Percentiles rank a stretch among this genome's conserved stretches.
Conservation (phyloP, 2,797 vertebrate species). For the Antrozous pallidus region DNA sequence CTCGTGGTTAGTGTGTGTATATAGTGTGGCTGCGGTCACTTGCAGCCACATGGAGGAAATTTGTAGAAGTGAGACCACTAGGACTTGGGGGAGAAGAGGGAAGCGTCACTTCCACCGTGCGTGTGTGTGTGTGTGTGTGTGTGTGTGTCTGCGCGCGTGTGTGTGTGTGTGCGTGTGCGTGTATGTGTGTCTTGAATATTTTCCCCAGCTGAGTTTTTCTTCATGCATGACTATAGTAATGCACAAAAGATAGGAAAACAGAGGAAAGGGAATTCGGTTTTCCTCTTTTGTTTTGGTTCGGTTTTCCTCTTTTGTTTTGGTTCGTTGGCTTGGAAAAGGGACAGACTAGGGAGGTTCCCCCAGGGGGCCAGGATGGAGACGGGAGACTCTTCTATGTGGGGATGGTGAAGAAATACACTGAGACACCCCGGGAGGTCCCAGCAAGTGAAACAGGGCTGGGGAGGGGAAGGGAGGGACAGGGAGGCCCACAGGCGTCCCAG, state of each 20-base stretch:
- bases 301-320: neutral
- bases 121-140: too few relatives aligned
- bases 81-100: neutral
- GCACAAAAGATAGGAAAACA: neutral
- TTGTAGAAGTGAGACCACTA: neutral
- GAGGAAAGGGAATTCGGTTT: neutral
- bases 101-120: fast-evolving
- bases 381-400: neutral
- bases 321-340: neutral
- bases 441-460: neutral
- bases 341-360: neutral
- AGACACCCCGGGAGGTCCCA: neutral
- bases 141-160: neutral
- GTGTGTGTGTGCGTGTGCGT: too few relatives aligned
- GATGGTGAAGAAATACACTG: neutral
- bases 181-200: neutral
- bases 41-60: neutral
- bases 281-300: neutral
- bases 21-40: neutral
- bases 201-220: neutral
- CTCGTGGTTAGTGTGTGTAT: fast-evolving
- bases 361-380: neutral
- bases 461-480: neutral
- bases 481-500: neutral
- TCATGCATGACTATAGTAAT: neutral